Evolutionary conservation across 2,888 invertebrate species (phyloP), one percentile per base, ranked within the genome.

Genomic region (Hydraecia micacea): DNA sequence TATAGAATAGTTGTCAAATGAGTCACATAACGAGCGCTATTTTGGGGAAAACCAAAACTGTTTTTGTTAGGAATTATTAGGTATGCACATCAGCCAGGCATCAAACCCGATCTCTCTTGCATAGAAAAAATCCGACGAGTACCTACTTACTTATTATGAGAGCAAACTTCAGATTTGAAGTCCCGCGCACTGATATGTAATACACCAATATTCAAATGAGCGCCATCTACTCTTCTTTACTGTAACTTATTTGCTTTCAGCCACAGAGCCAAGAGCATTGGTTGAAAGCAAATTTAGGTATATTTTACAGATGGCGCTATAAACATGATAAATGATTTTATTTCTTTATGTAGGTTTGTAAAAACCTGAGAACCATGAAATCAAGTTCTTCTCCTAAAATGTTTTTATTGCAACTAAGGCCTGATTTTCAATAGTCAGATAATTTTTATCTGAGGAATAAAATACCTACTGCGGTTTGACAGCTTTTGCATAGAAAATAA

Each of bases 291-390:
- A 49, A 25, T 52, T 52, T 32, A 3, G 9, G 1, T 28, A 46
- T 18, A 13, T 28, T 46, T 52, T 60, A 66, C 1, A 84, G 84
- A 86, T 86, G 86, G 72, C 77, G 66, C 9, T 62, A 8, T 28
- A 25, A 0, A 25, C 11, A 55, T 55, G 25, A 4, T 55, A n/a
- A 13, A 58, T 58, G 3, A 55, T 25, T 55, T 25, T 55, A 52
- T 21, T 52, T 52, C 21, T 18, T n/a, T 7, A 18, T 13, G 0
- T 49, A 25, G 52, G 8, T 52, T 25, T 25, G 9, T 55, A 52
- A 7, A 52, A 25, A 52, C 52, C 52, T 52, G 21, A 49, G 49
- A 55, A 55, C 52, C 52, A 25, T 13, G 15, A 55, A 63, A n/a
- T 32, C 25, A 32, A 42, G 52, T 39, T 15, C 3, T 36, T 70